Base-by-base conservation (phyloP, 2,888 invertebrate genomes). In the Acronicta aceris region DNA sequence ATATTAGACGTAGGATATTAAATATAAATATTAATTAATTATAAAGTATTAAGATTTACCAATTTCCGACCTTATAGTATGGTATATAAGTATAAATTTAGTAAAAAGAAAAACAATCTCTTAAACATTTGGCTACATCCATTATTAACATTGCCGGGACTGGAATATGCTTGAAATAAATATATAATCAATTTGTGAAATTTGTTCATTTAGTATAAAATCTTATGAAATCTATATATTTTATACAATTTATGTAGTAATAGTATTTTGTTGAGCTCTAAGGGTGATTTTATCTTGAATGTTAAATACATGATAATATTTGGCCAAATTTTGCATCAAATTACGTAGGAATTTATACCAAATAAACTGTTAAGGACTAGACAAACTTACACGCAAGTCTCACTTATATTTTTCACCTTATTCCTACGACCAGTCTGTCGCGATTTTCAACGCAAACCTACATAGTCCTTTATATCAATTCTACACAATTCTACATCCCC, bases 101-200 rank as follows among this genome's bases (percentile, higher is more conserved):
- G 51, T 57, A 66, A 59, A 67, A 58, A 59, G n/a, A n/a, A 61
- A 65, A 58, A 57, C 25, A 53, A 59, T 57, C 62, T 33, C 69
- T 59, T 40, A 63, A 65, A 69, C 41, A 55, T 54, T 65, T 65
- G 62, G 73, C 66, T 65, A 79, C 79, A 79, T 70, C 63, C 79
- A 64, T 40, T 61, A 59, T 76, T 73, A 76, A 79, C 59, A 79
- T 59, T 16, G 52, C 52, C 63, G 63, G 76, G 76, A 79, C 79
- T 62, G 56, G 66, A 66, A 63, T 62, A 50, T 49, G 17, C 43
- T 64, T 54, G 3, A 63, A 53, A 52, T 59, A 56, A 52, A 56
- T 61, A 57, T 59, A 50, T 41, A 48, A 43, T 53, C 36, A 42
- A 59, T 17, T 12, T 33, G 33, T 25, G 12, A 36, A 36, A 9